Conservation (phyloP, 2,888 invertebrate genomes). For the Mallateleia sp. region DNA sequence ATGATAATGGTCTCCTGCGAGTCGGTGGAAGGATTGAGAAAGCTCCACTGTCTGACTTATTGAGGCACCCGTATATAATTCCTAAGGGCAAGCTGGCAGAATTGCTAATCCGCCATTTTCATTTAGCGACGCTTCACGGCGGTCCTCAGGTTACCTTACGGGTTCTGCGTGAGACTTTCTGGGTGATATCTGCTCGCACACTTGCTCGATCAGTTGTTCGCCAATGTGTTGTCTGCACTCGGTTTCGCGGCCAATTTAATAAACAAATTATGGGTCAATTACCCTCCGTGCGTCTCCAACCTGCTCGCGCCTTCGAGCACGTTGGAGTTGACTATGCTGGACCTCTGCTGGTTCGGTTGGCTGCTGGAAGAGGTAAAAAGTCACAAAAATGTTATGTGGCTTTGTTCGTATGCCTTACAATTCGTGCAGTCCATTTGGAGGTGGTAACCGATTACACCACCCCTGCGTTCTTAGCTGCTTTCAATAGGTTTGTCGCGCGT, state of each 20-base stretch:
- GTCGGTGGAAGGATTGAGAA: not conserved
- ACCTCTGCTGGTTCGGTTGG: not conserved
- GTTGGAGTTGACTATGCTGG: slow-evolving; percentile 4
- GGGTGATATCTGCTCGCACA: not conserved
- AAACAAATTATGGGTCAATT: slow-evolving; percentile 6
- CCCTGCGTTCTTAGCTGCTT: not conserved
- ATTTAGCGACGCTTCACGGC: not conserved
- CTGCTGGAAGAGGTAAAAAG: slow-evolving; percentile 1
- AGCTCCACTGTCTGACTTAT: too few relatives aligned
- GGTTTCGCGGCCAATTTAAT: not conserved
- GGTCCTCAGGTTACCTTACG: slow-evolving; percentile 7
- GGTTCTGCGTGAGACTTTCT: not conserved
- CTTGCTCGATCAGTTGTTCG: not conserved
- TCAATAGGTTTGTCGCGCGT: not conserved
- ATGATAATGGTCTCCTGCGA: not conserved
- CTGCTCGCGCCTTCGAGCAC: not conserved
- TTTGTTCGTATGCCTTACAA: not conserved
- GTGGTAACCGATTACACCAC: not conserved
- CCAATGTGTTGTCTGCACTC: slow-evolving; percentile 10
- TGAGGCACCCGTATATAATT: too few relatives aligned
- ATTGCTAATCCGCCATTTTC: not conserved
- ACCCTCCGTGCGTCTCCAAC: not conserved
- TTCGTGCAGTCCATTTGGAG: too few relatives aligned
- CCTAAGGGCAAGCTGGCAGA: not conserved
- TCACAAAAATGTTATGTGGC: not conserved